phyloP scores from a whole-genome alignment of 2,888 invertebrate species.

The Isotomurus palustris region DNA sequence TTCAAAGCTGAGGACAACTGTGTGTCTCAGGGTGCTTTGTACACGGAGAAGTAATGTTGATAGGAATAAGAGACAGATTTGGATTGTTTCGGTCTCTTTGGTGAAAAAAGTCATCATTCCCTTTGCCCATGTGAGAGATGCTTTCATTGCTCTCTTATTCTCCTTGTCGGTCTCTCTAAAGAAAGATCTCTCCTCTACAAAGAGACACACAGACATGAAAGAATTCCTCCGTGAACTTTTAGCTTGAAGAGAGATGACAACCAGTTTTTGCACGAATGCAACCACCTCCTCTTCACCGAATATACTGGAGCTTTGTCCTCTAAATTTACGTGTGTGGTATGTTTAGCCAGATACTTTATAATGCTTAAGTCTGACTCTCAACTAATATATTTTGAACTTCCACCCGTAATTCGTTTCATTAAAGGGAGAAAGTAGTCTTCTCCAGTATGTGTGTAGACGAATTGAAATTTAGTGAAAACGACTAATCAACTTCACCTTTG shows the following conservation, averaged over 20 bases:
- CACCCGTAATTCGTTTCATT: too few species aligned
- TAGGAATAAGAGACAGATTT: conserved; percentile 32
- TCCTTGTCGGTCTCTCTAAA: conserved; percentile 1
- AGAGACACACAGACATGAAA: conserved; percentile 27
- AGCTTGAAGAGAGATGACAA: conserved; percentile 24
- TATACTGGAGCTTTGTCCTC: background rate
- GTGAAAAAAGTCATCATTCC: conserved; percentile 25
- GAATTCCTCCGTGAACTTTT: conserved; percentile 17
- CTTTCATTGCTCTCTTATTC: conserved; percentile 14
- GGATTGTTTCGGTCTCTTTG: conserved; percentile 40
- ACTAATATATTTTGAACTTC: too few species aligned
- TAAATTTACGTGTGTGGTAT: too few species aligned
- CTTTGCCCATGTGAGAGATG: conserved; percentile 9
- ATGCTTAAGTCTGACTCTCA: too few species aligned
- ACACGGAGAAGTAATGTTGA: conserved; percentile 4
- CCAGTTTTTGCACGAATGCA: conserved; percentile 35
- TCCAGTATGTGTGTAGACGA: too few species aligned
- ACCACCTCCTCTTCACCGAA: conserved; percentile 9
- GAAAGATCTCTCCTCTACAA: conserved; percentile 2
- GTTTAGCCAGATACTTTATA: too few species aligned
- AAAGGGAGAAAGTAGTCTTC: too few species aligned
- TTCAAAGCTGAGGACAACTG: conserved; percentile 22
- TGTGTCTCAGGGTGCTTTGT: conserved; percentile 12
- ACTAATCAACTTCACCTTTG: too few species aligned
- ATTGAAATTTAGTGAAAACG: too few species aligned